Base-by-base conservation (phyloP, 2,888 invertebrate species). In the Ichneumon xanthorius region DNA sequence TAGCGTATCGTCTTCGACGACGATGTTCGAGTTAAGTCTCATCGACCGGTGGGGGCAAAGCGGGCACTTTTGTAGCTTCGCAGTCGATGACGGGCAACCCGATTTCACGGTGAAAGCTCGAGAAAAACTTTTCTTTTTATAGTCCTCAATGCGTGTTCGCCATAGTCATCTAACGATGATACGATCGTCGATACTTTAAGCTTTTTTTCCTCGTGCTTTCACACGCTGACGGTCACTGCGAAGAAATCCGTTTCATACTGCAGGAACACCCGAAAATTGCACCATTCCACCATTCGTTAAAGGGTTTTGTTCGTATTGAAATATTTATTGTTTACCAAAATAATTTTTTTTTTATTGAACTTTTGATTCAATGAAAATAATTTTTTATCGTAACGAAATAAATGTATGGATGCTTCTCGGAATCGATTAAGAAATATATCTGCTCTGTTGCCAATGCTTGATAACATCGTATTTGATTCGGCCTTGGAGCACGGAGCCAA, bases 51-150 rank as follows among this genome's bases (percentile, higher is more conserved):
- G 83, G 71, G 82, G 71, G 33, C 80, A 82, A 83, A 65, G 63
- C 50, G 65, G 85, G 14, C 90, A 91, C 89, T 92, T 91, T 76
- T 90, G 77, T 37, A 88, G 91, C 91, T 92, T 92, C 92, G 67
- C 70, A 61, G 78, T 85, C 80, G 61, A 88, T 79, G 75, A 79
- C 72, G 48, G 81, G 48, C 67, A 76, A 78, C 73, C 75, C 45
- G 61, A 77, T 73, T 77, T 67, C 30, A 65, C 37, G 58, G 70
- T 50, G 45, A 72, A 80, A 67, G 55, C 71, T 50, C 48, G 67
- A 50, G 22, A 84, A 79, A 53, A 68, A 19, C 50, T 61, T 14
- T 61, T 58, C 37, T 77, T 68, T 65, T 45, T 63, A 61, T 61
- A 61, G 61, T 14, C 61, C 26, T 61, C 5, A 14, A 61, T 61